Conservation (phyloP, 2,888 invertebrate genomes). For the Pyralis farinalis region DNA sequence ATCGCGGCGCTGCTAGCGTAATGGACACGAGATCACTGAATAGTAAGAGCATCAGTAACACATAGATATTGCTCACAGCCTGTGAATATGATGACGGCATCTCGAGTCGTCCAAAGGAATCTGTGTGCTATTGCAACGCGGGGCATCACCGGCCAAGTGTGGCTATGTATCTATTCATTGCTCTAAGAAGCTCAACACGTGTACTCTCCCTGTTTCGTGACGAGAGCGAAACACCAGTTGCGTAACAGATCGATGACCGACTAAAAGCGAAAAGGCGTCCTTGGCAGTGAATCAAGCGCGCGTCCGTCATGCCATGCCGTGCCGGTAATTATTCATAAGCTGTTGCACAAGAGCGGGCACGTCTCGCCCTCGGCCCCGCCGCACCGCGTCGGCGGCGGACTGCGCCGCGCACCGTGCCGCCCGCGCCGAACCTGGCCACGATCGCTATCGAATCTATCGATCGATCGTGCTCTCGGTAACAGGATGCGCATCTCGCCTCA, state of each 20-base stretch:
- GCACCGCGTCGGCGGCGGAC: too few relatives aligned
- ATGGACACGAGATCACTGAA: too few relatives aligned
- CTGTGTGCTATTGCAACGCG: too few relatives aligned
- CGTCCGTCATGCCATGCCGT: constrained; percentile 46
- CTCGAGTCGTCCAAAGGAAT: too few relatives aligned
- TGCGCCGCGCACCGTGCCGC: constrained; percentile 12
- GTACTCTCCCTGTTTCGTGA: too few relatives aligned
- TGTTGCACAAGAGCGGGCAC: constrained; percentile 44
- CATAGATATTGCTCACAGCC: too few relatives aligned
- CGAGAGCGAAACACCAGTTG: constrained; percentile 45
- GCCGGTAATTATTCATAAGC: constrained; percentile 54
- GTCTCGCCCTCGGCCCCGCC: constrained; percentile 17
- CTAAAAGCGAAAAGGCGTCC: constrained; percentile 65
- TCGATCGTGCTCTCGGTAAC: constrained; percentile 29
- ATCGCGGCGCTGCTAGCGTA: constrained; percentile 26
- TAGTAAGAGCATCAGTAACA: too few relatives aligned
- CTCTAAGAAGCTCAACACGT: too few relatives aligned
- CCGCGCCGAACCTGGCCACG: constrained; percentile 27
- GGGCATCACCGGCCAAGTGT: too few relatives aligned
- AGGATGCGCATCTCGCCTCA: constrained; percentile 28
- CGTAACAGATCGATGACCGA: constrained; percentile 52
- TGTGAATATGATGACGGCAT: too few relatives aligned
- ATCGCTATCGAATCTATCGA: constrained; percentile 46
- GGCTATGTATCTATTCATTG: too few relatives aligned
- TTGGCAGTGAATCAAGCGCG: constrained; percentile 59